Base-by-base conservation (phyloP, 2,113 vertebrate genomes). In the Rallus limicola region DNA sequence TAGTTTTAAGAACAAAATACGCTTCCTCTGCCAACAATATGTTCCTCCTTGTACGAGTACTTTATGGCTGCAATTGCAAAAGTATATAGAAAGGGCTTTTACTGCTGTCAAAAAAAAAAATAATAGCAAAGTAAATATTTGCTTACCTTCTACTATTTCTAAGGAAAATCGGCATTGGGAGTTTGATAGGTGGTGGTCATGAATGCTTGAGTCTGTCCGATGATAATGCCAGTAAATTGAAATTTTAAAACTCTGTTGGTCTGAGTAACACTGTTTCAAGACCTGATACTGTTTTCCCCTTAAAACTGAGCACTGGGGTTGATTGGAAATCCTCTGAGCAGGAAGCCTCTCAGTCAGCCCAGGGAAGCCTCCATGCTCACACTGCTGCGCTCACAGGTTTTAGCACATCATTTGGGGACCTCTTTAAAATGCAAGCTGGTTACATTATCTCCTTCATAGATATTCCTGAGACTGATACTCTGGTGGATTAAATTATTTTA, bases 401-500 rank as follows among this genome's bases (percentile, higher is more conserved):
- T 82, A 72, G 71, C 82, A 78, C 53, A 16, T 77, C 1, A 1
- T 64, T 86, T 74, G 40, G 59, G 31, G 53, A 34, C 63, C 46
- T 89, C 42, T 82, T 76, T 69, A 79, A 88, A 88, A 92, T 63
- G 53, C 63, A 74, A 78, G 58, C 28, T 65, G 26, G 33, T 79
- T 86, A n/a, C 11, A 26, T 65, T 92, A 82, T 90, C 67, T 72
- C 48, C 50, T 88, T 60, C 44, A 42, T 13, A 83, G 62, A 60
- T 70, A 58, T 56, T 55, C 7, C 21, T 4, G 1, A 36, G 34
- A 82, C 38, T 71, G 74, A 64, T 88, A 56, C 69, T 83, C 78
- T 65, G 36, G n/a, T 88, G 78, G 87, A 88, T 92, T 88, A 26
- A 81, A 65, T 94, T 90, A 93, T 90, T 96, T 94, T 88, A 69